Base-by-base conservation (phyloP, 2,797 vertebrate genomes). In the Pempheris klunzingeri region DNA sequence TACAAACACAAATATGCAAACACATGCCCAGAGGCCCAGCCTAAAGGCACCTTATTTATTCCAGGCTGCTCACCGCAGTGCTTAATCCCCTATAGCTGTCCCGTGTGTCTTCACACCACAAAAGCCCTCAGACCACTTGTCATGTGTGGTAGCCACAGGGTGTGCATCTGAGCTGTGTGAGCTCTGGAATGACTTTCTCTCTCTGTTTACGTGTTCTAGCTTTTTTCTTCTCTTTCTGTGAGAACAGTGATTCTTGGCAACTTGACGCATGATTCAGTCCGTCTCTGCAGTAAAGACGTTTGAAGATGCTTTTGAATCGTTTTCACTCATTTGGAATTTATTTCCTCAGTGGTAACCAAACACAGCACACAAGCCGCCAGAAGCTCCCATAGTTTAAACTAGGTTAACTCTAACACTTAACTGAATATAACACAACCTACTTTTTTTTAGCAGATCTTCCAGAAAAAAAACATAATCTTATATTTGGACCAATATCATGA, bases 251-350 rank as follows among this genome's bases (percentile, higher is more conserved):
- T 59, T 84, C 38, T 59, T 68, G 57, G 55, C 75, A 82, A 65
- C 32, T 64, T 74, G 62, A 80, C 60, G 46, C 47, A 80, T 43
- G 61, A 78, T 70, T 86, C 74, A 73, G 73, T 50, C 22, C 0
- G 12, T 71, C 52, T 79, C 68, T 38, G 46, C 44, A 20, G 58
- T 67, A 15, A 80, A 64, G 38, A 46, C 18, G 1, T 34, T 22
- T 0, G 44, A 39, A 46, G 41, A 70, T 9, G 5, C 67, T 67
- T 58, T 63, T 2, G 39, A 54, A 66, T 59, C 14, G 0, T 67
- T 78, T 49, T 44, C 46, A 60, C 34, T 49, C 26, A 7, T 68
- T 30, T 61, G 28, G 28, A 71, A 65, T 62, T 20, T 20, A 39
- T 65, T 68, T 74, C 28, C 44, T 69, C 43, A 0, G 43, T 18